Conservation (phyloP, 2,888 invertebrate genomes). For the Drosophila ochracea region DNA sequence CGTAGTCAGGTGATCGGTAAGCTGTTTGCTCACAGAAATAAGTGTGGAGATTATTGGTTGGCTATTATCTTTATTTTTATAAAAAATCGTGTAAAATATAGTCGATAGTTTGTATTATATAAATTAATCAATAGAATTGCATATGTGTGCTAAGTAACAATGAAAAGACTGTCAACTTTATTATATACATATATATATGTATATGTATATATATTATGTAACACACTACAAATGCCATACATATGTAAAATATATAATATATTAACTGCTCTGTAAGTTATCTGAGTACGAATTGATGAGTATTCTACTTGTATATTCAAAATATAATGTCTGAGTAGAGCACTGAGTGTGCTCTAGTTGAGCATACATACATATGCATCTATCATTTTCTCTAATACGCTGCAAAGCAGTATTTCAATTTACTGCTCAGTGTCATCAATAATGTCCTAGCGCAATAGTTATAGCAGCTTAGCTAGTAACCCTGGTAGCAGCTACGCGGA, state of each 20-base stretch:
- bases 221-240: not conserved
- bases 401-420: not conserved
- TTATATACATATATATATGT: not conserved
- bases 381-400: not conserved
- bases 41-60: not conserved
- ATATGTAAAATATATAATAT: not conserved
- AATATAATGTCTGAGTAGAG: no score
- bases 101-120: not conserved
- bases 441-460: no score
- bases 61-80: not conserved
- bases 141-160: not conserved
- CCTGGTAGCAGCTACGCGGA: not conserved
- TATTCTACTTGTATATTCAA: not conserved
- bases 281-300: not conserved
- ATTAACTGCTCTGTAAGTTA: not conserved
- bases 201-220: no score
- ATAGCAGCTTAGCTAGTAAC: not conserved
- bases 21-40: not conserved
- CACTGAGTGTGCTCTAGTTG: no score
- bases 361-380: not conserved
- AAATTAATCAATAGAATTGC: not conserved
- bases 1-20: not conserved
- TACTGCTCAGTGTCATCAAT: not conserved
- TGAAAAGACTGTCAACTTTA: not conserved
- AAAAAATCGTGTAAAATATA: not conserved